A percentile compares a stretch with the other conserved stretches of the same genome.
phyloP scores from a whole-genome alignment of 2,113 vertebrate genomes.

The Seriola rivoliana region DNA sequence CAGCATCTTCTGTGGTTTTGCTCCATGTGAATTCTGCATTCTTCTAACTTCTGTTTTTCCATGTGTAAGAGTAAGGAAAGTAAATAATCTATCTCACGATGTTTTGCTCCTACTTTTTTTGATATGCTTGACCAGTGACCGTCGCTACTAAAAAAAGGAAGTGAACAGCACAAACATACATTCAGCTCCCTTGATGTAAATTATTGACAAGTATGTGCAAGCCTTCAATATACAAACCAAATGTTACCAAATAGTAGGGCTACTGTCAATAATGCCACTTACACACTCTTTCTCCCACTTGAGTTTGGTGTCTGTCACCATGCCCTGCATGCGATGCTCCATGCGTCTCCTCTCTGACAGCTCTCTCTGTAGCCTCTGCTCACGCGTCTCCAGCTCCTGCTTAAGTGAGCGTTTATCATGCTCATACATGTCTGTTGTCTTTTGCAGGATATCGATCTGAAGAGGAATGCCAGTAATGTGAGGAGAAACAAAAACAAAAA shows the following conservation, averaged over 20 bases:
- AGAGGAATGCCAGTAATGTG: neutral
- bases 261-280: slow-evolving; percentile 77
- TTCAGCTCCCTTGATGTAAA: neutral
- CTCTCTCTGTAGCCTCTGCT: slow-evolving; percentile 90
- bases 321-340: slow-evolving; percentile 92
- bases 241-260: neutral
- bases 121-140: no score
- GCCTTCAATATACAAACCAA: neutral
- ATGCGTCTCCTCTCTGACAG: slow-evolving; percentile 90
- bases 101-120: no score
- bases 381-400: slow-evolving; percentile 90
- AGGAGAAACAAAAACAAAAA: neutral
- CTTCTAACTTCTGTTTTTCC: neutral
- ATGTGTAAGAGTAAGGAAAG: neutral
- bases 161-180: neutral
- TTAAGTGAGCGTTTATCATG: slow-evolving; percentile 93
- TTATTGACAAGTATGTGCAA: neutral
- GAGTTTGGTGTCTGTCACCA: slow-evolving; percentile 89
- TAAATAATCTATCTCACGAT: neutral
- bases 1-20: neutral
- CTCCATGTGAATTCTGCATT: neutral
- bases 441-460: slow-evolving; percentile 95
- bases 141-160: no score
- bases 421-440: slow-evolving; percentile 93
- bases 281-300: slow-evolving; percentile 99